phyloP scores from a whole-genome alignment of 2,797 vertebrate genomes.

The Hemitrygon akajei region DNA sequence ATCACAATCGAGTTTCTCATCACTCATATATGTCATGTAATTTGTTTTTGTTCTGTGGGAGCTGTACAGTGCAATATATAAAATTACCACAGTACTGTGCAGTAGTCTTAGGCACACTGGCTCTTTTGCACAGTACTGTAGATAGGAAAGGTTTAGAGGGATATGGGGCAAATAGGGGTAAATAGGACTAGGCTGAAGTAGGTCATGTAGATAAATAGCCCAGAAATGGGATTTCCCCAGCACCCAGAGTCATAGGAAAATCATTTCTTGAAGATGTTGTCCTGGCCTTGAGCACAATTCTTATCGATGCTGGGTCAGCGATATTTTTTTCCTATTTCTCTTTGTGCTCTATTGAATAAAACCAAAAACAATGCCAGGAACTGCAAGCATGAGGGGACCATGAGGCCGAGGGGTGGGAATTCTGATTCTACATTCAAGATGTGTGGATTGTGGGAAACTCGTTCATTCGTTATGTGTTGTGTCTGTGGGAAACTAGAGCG shows the following conservation, averaged over 20 bases:
- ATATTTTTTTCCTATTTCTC: not conserved
- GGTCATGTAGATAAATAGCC: not conserved
- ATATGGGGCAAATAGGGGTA: no score
- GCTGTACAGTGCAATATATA: no score
- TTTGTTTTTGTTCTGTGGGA: no score
- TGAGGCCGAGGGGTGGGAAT: not conserved
- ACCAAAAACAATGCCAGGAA: not conserved
- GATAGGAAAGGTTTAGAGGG: no score
- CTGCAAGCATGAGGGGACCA: not conserved
- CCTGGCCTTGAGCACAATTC: not conserved
- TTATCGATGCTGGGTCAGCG: not conserved
- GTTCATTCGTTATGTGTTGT: no score
- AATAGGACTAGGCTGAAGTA: no score
- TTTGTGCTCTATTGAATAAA: not conserved
- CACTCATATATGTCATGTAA: no score
- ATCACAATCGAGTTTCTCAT: no score
- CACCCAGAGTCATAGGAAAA: not conserved
- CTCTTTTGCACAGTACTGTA: no score
- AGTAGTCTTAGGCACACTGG: no score
- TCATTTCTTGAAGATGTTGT: not conserved
- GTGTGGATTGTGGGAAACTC: not conserved
- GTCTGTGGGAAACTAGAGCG: not conserved
- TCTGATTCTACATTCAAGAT: not conserved
- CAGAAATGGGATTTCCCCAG: not conserved
- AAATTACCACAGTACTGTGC: no score